Conservation (phyloP, 2,797 vertebrate species). For the Ceryle rudis region DNA sequence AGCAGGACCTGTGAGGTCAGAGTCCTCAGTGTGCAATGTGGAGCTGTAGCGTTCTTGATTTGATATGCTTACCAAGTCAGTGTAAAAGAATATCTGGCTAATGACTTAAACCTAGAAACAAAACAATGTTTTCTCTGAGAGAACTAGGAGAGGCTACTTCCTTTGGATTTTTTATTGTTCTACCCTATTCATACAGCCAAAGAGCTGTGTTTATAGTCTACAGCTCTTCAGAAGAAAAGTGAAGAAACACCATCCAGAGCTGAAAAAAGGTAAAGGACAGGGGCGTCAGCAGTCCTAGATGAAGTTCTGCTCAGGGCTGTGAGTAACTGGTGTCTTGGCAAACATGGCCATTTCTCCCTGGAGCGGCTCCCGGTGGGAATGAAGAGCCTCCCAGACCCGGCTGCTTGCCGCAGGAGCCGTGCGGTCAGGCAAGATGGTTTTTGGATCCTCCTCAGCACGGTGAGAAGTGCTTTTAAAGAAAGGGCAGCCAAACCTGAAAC, state of each 20-base stretch:
- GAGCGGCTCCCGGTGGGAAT: background rate
- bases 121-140: background rate
- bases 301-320: background rate
- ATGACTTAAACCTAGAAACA: background rate
- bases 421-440: background rate
- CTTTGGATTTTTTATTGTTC: background rate
- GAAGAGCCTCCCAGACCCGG: background rate
- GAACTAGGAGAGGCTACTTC: background rate
- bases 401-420: fast-evolving
- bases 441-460: background rate
- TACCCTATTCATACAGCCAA: background rate
- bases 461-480: background rate
- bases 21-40: background rate
- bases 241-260: background rate
- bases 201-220: background rate
- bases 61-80: background rate
- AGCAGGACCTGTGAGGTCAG: background rate
- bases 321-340: background rate
- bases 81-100: background rate
- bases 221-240: background rate
- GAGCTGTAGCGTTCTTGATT: background rate
- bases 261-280: background rate
- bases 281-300: background rate
- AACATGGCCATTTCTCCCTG: fast-evolving
- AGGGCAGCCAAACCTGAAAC: background rate